Conservation (phyloP, 2,113 vertebrate species). For the Cnemophilus loriae region DNA sequence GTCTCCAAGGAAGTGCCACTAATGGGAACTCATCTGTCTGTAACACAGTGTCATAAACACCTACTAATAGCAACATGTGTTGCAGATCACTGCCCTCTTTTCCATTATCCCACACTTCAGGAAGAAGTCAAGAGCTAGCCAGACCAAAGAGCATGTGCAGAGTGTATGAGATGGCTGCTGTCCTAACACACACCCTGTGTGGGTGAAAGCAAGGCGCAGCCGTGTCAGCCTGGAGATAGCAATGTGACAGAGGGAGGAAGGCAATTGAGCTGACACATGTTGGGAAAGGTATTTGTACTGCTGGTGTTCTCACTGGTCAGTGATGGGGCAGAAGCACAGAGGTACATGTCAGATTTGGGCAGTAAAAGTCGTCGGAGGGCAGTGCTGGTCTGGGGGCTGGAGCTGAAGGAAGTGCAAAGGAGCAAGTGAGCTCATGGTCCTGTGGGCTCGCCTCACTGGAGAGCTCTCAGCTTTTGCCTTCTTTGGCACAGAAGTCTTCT, state of each 20-base stretch:
- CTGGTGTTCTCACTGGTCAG: not conserved
- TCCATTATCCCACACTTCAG: not conserved
- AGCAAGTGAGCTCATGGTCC: not conserved
- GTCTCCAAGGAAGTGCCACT: not conserved
- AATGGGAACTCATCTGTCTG: not conserved
- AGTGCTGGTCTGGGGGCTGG: not conserved
- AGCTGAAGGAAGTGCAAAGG: not conserved
- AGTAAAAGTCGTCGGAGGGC: rapidly evolving
- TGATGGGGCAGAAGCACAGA: not conserved
- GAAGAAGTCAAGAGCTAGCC: not conserved
- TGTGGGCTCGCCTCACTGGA: not conserved
- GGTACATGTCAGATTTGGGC: not conserved
- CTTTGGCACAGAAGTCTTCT: not conserved
- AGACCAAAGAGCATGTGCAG: not conserved
- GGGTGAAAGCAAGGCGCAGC: not conserved
- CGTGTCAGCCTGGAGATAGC: not conserved
- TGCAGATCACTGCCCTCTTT: not conserved
- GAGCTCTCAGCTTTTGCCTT: not conserved
- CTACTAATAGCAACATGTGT: not conserved
- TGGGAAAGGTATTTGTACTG: not conserved
- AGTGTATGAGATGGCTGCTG: not conserved
- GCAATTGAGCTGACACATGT: rapidly evolving
- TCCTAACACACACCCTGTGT: not conserved
- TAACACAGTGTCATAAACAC: not conserved
- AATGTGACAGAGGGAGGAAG: not conserved